phyloP scores from a whole-genome alignment of 2,113 vertebrate species.

The Plecotus auritus region DNA sequence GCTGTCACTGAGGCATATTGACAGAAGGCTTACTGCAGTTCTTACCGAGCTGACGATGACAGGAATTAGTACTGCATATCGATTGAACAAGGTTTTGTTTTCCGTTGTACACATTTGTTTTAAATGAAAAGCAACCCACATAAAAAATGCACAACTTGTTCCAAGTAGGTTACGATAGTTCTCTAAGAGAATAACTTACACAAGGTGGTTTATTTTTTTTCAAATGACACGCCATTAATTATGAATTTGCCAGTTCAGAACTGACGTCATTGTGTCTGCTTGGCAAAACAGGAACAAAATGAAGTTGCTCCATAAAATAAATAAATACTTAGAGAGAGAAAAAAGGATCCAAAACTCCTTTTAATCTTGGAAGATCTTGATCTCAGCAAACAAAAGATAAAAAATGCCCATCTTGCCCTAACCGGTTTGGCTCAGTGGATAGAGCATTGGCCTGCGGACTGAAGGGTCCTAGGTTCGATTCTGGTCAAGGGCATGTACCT shows the following conservation, averaged over 20 bases:
- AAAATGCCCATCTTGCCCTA: not conserved
- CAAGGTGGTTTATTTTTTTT: not conserved
- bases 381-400: not conserved
- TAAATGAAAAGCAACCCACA: not conserved
- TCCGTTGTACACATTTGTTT: not conserved
- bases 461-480: too few species aligned
- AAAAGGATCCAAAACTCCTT: not conserved
- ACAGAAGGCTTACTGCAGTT: not conserved
- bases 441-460: too few species aligned
- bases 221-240: not conserved
- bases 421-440: too few species aligned
- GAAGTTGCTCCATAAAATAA: not conserved
- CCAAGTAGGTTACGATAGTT: not conserved
- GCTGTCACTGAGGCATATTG: fast-evolving
- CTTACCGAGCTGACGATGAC: not conserved
- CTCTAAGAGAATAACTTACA: not conserved
- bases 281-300: not conserved
- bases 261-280: not conserved
- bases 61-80: not conserved
- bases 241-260: not conserved
- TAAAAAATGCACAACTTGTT: not conserved
- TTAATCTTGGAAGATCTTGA: not conserved
- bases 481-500: too few species aligned
- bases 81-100: not conserved
- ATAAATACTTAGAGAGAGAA: not conserved